phyloP scores from a whole-genome alignment of 2,888 invertebrate genomes.

The Patella ulyssiponensis region DNA sequence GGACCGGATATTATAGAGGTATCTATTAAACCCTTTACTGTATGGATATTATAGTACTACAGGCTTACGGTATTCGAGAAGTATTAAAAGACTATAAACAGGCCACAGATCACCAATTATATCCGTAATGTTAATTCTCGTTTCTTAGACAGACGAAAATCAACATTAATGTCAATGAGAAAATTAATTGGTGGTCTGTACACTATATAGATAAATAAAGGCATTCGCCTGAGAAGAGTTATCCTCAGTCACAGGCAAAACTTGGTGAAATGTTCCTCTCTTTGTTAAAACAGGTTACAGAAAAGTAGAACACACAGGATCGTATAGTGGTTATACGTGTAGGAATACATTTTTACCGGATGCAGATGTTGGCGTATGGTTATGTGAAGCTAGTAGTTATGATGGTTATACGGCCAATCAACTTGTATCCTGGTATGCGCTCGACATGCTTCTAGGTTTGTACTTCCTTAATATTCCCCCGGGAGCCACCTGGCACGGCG shows the following conservation, averaged over 20 bases:
- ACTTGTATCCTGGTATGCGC: slow-evolving; percentile 17
- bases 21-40: background rate
- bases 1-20: slow-evolving; percentile 23
- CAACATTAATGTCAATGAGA: too few relatives aligned
- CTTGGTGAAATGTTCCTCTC: background rate
- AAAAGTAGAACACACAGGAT: slow-evolving; percentile 15
- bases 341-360: slow-evolving; percentile 20
- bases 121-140: too few relatives aligned
- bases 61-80: too few relatives aligned
- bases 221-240: too few relatives aligned
- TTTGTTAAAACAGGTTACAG: background rate
- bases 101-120: too few relatives aligned
- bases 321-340: slow-evolving; percentile 20
- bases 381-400: slow-evolving; percentile 6
- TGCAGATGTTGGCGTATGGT: slow-evolving; percentile 21
- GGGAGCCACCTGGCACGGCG: too few relatives aligned
- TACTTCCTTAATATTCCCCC: background rate
- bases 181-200: too few relatives aligned
- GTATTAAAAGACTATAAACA: too few relatives aligned
- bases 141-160: too few relatives aligned
- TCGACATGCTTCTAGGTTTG: slow-evolving; percentile 20
- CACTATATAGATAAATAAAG: too few relatives aligned
- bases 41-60: too few relatives aligned
- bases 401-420: slow-evolving; percentile 15
- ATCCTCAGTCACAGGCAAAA: too few relatives aligned